Conservation (phyloP, 1,140 invertebrate genomes). For the Procambarus virginalis region DNA sequence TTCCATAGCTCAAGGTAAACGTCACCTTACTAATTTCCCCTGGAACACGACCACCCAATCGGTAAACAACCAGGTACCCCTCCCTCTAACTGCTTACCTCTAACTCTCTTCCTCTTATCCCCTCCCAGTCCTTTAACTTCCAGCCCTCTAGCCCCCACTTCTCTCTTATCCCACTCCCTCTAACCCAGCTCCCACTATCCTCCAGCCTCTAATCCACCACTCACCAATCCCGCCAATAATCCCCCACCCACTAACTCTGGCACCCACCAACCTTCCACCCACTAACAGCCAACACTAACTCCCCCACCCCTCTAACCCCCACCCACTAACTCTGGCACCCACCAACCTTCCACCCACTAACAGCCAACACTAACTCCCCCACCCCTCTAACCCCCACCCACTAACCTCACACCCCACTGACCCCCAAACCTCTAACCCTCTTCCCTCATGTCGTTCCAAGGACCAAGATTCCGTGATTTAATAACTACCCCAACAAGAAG, state of each 20-base stretch:
- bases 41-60: too few relatives aligned
- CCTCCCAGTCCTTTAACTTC: background rate
- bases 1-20: too few relatives aligned
- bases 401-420: background rate
- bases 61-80: too few relatives aligned
- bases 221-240: background rate
- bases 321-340: background rate
- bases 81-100: background rate
- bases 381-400: background rate
- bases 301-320: background rate
- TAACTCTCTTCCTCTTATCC: too few relatives aligned
- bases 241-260: background rate
- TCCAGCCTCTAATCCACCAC: background rate
- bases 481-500: conserved; percentile 48
- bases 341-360: background rate
- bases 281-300: background rate
- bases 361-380: background rate
- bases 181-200: too few relatives aligned
- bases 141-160: background rate
- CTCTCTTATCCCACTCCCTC: background rate
- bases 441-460: background rate
- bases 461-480: conserved; percentile 45
- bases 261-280: background rate
- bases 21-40: too few relatives aligned
- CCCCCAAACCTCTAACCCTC: background rate